Conservation (phyloP, 2,797 vertebrate species). For the Rhinatrema bivittatum region DNA sequence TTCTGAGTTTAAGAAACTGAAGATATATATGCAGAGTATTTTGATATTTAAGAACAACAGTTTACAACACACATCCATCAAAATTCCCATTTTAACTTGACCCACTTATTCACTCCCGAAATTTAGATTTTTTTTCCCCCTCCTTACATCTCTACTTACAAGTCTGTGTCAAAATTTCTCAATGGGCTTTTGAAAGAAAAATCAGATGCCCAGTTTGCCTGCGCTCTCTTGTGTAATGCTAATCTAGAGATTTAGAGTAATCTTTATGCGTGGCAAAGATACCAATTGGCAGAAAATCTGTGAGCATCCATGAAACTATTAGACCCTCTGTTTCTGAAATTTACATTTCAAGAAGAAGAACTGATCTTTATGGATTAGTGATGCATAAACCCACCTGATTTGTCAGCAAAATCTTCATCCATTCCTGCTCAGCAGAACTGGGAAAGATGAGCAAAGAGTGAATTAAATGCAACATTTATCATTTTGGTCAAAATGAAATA, state of each 20-base stretch:
- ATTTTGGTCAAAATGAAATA: too few relatives aligned
- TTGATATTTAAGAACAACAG: too few relatives aligned
- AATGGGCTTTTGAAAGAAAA: not conserved
- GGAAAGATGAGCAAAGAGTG: slow-evolving; percentile 11
- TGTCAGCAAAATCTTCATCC: slow-evolving; percentile 2
- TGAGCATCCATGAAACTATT: slow-evolving; percentile 9
- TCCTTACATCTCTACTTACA: too few relatives aligned
- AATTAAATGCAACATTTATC: too few relatives aligned
- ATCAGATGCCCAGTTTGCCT: slow-evolving; percentile 13
- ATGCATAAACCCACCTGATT: slow-evolving; percentile 9
- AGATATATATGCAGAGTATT: too few relatives aligned
- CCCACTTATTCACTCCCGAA: too few relatives aligned
- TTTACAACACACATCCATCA: too few relatives aligned
- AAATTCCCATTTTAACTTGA: too few relatives aligned
- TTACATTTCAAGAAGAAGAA: slow-evolving; percentile 26
- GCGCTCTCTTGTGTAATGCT: slow-evolving; percentile 9
- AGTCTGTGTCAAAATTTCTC: not conserved
- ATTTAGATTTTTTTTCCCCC: too few relatives aligned
- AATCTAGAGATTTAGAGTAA: too few relatives aligned
- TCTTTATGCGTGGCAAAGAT: slow-evolving; percentile 1
- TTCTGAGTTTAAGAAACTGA: too few relatives aligned
- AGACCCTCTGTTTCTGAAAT: slow-evolving; percentile 11
- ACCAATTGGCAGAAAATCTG: slow-evolving; percentile 1
- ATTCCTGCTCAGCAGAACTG: slow-evolving; percentile 2
- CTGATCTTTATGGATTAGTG: slow-evolving; percentile 20